Evolutionary conservation across 2,113 vertebrate genomes (phyloP).

Genomic region (Eretmochelys imbricata): DNA sequence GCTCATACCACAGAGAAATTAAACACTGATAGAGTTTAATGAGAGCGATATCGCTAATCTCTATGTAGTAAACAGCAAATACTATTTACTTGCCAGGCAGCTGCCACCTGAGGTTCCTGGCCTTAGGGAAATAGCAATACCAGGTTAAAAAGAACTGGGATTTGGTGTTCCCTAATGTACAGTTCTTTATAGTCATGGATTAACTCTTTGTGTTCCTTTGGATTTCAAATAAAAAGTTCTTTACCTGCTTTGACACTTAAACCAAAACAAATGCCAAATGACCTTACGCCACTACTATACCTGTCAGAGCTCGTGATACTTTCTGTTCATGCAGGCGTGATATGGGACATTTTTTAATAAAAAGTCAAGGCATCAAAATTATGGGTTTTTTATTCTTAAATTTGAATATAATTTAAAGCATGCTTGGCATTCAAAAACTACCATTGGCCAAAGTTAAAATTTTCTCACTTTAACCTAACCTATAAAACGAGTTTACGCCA

Average conservation of each 20-base stretch:
- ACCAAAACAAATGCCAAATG: not conserved
- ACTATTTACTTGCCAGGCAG: not conserved
- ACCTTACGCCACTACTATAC: not conserved
- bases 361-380: not conserved
- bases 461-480: not conserved
- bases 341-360: not conserved
- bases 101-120: conserved; percentile 5
- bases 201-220: not conserved
- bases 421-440: not conserved
- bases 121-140: conserved; percentile 8
- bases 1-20: not conserved
- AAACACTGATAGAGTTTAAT: not conserved
- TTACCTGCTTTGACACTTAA: not conserved
- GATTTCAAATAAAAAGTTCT: conserved; percentile 2
- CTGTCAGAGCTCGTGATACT: not conserved
- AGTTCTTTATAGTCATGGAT: not conserved
- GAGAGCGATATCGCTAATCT: not conserved
- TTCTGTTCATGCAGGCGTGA: not conserved
- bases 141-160: not conserved
- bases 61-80: not conserved
- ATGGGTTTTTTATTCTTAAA: not conserved
- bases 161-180: not conserved
- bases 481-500: not conserved
- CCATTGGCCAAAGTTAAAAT: not conserved
- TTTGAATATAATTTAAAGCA: not conserved